phyloP scores from a whole-genome alignment of 2,888 invertebrate genomes.

The Galeopsomyia nigrocyanea region DNA sequence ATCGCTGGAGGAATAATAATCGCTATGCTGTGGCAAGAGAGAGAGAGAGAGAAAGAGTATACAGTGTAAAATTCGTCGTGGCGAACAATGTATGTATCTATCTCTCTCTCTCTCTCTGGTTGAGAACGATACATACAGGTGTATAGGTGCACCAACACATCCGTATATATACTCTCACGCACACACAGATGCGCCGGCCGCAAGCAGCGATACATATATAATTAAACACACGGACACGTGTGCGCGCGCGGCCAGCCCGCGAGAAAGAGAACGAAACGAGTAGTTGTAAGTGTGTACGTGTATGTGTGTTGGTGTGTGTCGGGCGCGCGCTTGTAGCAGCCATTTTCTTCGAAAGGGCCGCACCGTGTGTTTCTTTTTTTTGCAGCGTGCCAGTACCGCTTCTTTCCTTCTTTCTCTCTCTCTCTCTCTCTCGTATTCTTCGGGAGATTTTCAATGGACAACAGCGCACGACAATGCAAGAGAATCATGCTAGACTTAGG shows the following conservation, averaged over 20 bases:
- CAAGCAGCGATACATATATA: neutral
- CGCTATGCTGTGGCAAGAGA: neutral
- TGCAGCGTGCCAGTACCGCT: slow-evolving; percentile 1
- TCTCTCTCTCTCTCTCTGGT: too few species aligned
- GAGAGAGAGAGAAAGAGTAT: neutral
- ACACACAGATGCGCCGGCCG: neutral
- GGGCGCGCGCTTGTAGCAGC: slow-evolving; percentile 54
- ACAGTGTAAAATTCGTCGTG: neutral
- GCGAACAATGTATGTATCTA: too few species aligned
- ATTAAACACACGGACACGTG: slow-evolving; percentile 4
- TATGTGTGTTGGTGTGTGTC: slow-evolving; percentile 6
- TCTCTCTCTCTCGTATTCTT: neutral
- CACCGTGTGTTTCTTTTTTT: slow-evolving; percentile 49
- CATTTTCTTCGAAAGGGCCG: slow-evolving; percentile 66
- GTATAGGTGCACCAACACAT: neutral
- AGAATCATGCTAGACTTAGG: too few species aligned
- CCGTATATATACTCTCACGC: neutral
- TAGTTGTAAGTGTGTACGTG: neutral
- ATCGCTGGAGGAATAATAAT: too few species aligned
- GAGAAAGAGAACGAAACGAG: slow-evolving; percentile 14
- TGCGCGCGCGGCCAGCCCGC: slow-evolving; percentile 12
- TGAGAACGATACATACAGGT: too few species aligned
- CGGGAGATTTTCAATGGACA: neutral
- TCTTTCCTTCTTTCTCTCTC: neutral
- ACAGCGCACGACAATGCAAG: neutral